Evolutionary conservation across 2,797 vertebrate species (phyloP).

Genomic region (Scolopax bukidnonensis): DNA sequence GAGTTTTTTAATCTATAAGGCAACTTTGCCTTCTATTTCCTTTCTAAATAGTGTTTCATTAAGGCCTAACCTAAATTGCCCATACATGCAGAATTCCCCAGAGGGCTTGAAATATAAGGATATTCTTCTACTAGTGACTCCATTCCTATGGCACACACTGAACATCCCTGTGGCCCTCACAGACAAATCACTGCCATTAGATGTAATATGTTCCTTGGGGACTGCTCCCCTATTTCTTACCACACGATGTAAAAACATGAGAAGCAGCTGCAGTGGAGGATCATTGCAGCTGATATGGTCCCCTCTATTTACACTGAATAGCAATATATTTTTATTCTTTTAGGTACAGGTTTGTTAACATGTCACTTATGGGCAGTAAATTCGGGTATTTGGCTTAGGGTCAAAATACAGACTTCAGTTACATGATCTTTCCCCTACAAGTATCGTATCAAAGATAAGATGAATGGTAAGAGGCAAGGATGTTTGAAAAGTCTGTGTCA

Average conservation of each 20-base stretch:
- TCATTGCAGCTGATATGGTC: neutral
- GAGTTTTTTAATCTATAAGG: neutral
- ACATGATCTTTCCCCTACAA: neutral
- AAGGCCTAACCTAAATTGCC: neutral
- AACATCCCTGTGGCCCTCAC: rapidly evolving
- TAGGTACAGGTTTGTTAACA: neutral
- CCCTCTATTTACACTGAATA: neutral
- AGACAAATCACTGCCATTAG: neutral
- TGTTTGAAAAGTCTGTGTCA: neutral
- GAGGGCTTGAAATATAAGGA: neutral
- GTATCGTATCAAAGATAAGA: neutral
- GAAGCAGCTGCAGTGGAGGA: neutral
- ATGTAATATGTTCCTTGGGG: neutral
- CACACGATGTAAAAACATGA: neutral
- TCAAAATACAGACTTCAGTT: neutral
- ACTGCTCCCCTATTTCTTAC: neutral
- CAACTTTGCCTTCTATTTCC: neutral
- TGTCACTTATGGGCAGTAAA: neutral
- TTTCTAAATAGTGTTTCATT: neutral
- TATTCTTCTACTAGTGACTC: neutral
- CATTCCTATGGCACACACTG: neutral
- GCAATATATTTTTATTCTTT: neutral
- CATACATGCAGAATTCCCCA: neutral
- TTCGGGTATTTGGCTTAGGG: neutral
- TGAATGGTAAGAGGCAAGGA: neutral